Conservation (phyloP, 2,113 vertebrate species). For the Cochlearius cochlearius region DNA sequence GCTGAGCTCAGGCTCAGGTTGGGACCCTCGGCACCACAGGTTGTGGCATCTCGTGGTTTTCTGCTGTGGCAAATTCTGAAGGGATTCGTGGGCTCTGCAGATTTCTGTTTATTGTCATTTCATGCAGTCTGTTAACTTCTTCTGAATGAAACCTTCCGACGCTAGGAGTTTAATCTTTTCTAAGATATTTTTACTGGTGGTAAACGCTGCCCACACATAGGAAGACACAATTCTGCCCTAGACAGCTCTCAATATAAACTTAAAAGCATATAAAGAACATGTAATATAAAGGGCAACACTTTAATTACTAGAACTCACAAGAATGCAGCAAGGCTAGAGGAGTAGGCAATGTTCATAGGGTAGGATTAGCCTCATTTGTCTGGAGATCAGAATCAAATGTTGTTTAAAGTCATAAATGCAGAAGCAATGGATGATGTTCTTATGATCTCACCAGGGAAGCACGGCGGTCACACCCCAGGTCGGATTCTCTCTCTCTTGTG, state of each 20-base stretch:
- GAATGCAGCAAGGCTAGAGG: conserved; percentile 33
- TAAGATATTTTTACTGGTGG: neutral
- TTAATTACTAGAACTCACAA: conserved; percentile 24
- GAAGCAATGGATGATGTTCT: conserved; percentile 10
- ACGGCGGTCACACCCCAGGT: neutral
- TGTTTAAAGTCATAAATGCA: conserved; percentile 29
- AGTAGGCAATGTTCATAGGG: neutral
- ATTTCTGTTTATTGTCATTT: neutral
- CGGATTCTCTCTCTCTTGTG: neutral
- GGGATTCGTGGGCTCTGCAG: neutral
- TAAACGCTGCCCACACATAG: conserved; percentile 11
- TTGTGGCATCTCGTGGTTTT: neutral
- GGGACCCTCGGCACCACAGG: neutral
- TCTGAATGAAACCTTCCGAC: neutral
- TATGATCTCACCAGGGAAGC: conserved; percentile 45
- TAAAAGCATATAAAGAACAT: neutral
- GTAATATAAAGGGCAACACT: neutral
- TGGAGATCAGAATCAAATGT: conserved; percentile 37
- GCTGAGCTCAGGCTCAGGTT: neutral
- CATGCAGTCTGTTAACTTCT: neutral
- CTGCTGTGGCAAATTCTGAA: neutral
- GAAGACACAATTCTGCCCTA: conserved; percentile 12
- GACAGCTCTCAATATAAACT: neutral
- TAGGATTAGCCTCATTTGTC: conserved; percentile 25
- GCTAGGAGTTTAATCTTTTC: neutral